phyloP scores from a whole-genome alignment of 2,113 vertebrate genomes.

The Thinocorus orbignyianus region DNA sequence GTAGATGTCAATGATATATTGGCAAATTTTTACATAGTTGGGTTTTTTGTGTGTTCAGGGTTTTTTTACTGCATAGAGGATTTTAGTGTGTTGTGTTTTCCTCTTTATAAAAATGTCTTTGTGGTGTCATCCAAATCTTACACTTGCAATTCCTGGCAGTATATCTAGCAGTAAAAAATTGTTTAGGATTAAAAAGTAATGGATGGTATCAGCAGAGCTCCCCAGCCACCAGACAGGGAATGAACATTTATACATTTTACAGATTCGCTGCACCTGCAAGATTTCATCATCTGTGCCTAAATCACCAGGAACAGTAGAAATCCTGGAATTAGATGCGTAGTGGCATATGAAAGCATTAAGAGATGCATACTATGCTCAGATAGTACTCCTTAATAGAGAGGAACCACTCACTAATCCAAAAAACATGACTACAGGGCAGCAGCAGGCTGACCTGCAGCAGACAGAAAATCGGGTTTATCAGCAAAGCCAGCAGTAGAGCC shows the following conservation, averaged over 20 bases:
- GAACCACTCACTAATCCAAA: neutral
- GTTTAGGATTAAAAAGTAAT: constrained; percentile 42
- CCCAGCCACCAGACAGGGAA: neutral
- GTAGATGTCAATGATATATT: neutral
- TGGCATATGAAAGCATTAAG: neutral
- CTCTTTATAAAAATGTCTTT: neutral
- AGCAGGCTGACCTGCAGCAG: constrained; percentile 42
- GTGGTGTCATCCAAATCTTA: neutral
- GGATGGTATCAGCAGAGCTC: neutral
- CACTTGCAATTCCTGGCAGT: neutral
- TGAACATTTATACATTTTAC: neutral
- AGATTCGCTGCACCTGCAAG: neutral
- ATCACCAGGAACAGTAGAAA: constrained; percentile 2
- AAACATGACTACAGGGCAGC: neutral
- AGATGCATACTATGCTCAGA: neutral
- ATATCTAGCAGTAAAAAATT: neutral
- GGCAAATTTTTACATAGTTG: neutral
- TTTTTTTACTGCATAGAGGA: neutral
- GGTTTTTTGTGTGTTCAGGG: neutral
- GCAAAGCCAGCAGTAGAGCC: constrained; percentile 45
- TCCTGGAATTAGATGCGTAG: neutral
- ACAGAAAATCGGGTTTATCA: constrained; percentile 36
- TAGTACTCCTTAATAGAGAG: neutral
- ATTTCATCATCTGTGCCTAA: neutral
- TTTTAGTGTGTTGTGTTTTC: neutral